Evolutionary conservation across 2,797 vertebrate genomes (phyloP), one percentile per base, ranked within the genome.

Genomic region (Champsocephalus gunnari): DNA sequence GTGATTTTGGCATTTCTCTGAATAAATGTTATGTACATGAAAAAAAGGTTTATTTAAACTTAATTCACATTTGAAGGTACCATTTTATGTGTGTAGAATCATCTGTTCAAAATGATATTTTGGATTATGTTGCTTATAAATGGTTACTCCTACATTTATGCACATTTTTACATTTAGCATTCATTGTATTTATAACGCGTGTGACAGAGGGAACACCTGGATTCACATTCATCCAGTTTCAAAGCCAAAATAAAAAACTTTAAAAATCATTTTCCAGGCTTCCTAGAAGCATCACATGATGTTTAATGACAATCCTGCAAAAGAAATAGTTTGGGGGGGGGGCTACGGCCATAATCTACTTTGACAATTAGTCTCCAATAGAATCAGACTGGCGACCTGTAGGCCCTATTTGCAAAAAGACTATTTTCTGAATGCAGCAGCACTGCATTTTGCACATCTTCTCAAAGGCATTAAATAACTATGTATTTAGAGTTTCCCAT

Each of bases 331-430:
- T 57, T 44, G 44, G 3, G 24, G 24, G 34, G 66, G 50, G 61
- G 72, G 63, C 81, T 78, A 57, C 66, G 48, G 70, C 38, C 32
- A 32, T 71, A 38, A 79, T 83, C 68, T 74, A 11, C 14, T 53
- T 8, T 2, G 44, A 75, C 62, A 49, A 47, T 56, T 28, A 16
- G 48, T 75, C 79, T 81, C 58, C 43, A 58, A 28, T 63, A 59
- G 9, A 48, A 48, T 81, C 68, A 73, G 45, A 56, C 48, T 34
- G 79, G 44, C 11, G 1, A 8, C 8, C 48, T 69, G 41, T 12
- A n/a, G 24, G 49, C 54, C 24, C 43, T 62, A 3, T 61, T 43
- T 5, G 38, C 21, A 21, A 47, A 44, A 12, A 2, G 57, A 34
- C 34, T 34, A 34, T 34, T 34, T 34, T 59, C 24, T 60, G 41